phyloP scores from a whole-genome alignment of 1,140 invertebrate genomes.

The Drosophila melanica region DNA sequence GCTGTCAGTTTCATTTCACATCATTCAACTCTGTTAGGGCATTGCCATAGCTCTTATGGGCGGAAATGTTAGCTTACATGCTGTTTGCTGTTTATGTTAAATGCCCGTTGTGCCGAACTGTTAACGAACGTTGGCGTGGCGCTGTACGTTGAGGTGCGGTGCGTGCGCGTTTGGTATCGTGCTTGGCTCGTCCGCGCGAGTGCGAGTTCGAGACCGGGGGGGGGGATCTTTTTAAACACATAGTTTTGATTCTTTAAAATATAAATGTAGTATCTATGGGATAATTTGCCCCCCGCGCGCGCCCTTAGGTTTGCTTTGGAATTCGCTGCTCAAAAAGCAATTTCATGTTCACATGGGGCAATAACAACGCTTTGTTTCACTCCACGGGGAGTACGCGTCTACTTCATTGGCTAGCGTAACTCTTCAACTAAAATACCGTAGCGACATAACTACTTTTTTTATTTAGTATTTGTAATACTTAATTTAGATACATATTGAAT shows the following conservation, averaged over 20 bases:
- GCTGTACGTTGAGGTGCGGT: conserved; percentile 18
- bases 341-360: conserved; percentile 62
- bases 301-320: conserved; percentile 48
- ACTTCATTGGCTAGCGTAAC: conserved; percentile 40
- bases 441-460: conserved; percentile 33
- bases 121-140: conserved; percentile 6
- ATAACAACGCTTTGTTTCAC: conserved; percentile 49
- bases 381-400: conserved; percentile 49
- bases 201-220: conserved; percentile 30
- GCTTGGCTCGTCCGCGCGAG: conserved; percentile 8
- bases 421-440: conserved; percentile 34
- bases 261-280: not conserved
- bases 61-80: conserved; percentile 16
- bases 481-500: no score
- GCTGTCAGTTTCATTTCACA: no score
- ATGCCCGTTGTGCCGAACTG: not conserved
- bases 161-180: no score
- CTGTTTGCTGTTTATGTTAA: not conserved
- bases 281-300: not conserved
- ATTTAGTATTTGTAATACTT: not conserved
- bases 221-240: not conserved
- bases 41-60: not conserved
- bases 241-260: no score
- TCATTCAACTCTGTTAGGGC: not conserved
- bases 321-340: conserved; percentile 54